Conservation (phyloP, 2,888 invertebrate genomes). For the Stegana nigrithorax region DNA sequence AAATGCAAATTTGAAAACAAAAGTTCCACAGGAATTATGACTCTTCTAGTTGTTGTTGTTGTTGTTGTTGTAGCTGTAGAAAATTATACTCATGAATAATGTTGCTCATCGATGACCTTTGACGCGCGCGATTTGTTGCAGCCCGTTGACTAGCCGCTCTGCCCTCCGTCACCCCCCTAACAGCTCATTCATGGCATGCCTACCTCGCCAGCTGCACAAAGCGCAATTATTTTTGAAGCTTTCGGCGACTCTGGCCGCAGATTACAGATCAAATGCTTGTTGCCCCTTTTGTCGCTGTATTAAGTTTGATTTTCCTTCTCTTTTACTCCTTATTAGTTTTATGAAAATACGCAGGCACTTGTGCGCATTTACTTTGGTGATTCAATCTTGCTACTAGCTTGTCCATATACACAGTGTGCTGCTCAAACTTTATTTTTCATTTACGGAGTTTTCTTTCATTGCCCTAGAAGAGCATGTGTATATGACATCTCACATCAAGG, state of each 20-base stretch:
- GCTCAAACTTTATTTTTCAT: too few relatives aligned
- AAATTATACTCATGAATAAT: slow-evolving; percentile 23
- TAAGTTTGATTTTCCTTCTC: slow-evolving; percentile 29
- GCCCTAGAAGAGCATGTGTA: too few relatives aligned
- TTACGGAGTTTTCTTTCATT: too few relatives aligned
- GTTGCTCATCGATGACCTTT: slow-evolving; percentile 15
- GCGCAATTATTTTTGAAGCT: not conserved
- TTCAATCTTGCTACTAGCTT: too few relatives aligned
- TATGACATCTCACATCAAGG: too few relatives aligned
- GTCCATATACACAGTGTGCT: too few relatives aligned
- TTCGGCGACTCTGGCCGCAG: not conserved
- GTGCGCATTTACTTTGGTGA: too few relatives aligned
- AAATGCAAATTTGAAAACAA: slow-evolving; percentile 56
- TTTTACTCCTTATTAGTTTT: slow-evolving; percentile 21
- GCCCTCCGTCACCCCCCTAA: too few relatives aligned
- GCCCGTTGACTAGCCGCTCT: slow-evolving; percentile 22
- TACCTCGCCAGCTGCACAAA: not conserved
- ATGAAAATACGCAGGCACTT: too few relatives aligned
- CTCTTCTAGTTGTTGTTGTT: slow-evolving; percentile 9
- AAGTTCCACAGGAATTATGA: too few relatives aligned
- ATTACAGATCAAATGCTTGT: slow-evolving; percentile 5
- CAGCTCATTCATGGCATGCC: too few relatives aligned
- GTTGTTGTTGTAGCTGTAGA: not conserved
- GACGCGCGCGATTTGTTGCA: not conserved
- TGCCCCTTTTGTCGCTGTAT: too few relatives aligned